Conservation (phyloP, 1,140 invertebrate species). For the Drosophila baimaii region DNA sequence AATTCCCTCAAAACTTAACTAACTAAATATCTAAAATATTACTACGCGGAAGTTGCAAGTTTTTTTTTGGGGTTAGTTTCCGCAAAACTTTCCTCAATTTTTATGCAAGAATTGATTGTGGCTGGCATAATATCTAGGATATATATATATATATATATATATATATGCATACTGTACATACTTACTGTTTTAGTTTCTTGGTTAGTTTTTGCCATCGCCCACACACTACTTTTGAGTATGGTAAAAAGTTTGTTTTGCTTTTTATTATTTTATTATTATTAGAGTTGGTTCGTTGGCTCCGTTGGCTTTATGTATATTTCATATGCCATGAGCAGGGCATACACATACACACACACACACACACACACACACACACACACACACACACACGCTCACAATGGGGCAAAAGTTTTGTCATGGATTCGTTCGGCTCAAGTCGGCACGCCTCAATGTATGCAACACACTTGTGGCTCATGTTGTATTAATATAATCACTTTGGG, state of each 20-base stretch:
- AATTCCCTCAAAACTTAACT: neutral
- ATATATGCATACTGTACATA: too few species aligned
- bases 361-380: neutral
- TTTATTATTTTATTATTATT: conserved; percentile 55
- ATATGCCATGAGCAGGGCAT: conserved; percentile 33
- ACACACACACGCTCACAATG: conserved; percentile 8
- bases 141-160: neutral
- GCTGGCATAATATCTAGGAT: neutral
- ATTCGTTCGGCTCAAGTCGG: conserved; percentile 56
- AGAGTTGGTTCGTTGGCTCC: conserved; percentile 37
- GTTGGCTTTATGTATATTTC: conserved; percentile 50
- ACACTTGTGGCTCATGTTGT: conserved; percentile 83
- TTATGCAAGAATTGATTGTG: conserved; percentile 2
- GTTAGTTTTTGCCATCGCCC: neutral
- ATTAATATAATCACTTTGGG: conserved; percentile 83
- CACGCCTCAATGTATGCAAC: conserved; percentile 69
- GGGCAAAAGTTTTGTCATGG: conserved; percentile 60
- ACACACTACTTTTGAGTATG: conserved; percentile 30
- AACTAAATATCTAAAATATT: neutral
- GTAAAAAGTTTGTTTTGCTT: conserved; percentile 47
- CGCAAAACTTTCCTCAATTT: neutral
- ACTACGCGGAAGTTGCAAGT: neutral
- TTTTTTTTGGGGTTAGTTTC: neutral
- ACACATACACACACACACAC: neutral
- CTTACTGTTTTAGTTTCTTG: conserved; percentile 23